Conservation (phyloP, 2,888 invertebrate species). For the Eurytoma adleriae region DNA sequence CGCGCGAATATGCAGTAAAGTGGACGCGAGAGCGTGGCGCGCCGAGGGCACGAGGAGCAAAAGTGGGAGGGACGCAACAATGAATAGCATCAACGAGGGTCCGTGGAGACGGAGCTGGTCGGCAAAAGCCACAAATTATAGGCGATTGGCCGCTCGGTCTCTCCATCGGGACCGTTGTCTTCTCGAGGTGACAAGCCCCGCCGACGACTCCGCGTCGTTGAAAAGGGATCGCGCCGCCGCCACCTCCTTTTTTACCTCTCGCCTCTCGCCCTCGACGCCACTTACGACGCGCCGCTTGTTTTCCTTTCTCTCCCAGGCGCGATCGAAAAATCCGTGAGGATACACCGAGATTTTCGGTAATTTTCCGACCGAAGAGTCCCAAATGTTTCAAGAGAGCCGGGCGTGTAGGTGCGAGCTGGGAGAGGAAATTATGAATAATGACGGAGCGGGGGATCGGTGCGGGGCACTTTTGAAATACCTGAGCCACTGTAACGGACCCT, state of each 20-base stretch:
- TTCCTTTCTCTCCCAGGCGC: conserved; percentile 12
- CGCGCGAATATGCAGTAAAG: conserved; percentile 24
- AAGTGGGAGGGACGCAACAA: conserved; percentile 62
- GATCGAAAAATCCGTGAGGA: conserved; percentile 27
- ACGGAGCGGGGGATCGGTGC: conserved; percentile 51
- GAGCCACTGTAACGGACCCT: conserved; percentile 61
- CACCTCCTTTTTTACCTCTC: neutral
- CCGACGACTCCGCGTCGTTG: conserved; percentile 33
- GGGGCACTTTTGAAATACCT: conserved; percentile 41
- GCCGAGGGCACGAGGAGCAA: conserved; percentile 51
- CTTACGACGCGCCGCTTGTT: conserved; percentile 4
- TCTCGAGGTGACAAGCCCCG: conserved; percentile 68
- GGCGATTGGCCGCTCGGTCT: conserved; percentile 64
- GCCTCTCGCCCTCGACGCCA: neutral
- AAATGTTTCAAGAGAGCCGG: conserved; percentile 34
- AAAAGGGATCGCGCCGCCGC: conserved; percentile 23
- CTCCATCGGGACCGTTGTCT: conserved; percentile 62
- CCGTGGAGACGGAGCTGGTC: conserved; percentile 58
- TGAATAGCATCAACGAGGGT: conserved; percentile 66
- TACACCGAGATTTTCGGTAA: conserved; percentile 36
- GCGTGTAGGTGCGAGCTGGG: neutral
- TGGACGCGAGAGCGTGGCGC: conserved; percentile 34
- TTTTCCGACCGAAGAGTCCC: conserved; percentile 17
- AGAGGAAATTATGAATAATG: conserved; percentile 55
- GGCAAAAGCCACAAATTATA: conserved; percentile 72